Percentiles rank a stretch among this genome's conserved stretches.
These are phyloP conservation scores for Tetragonisca angustula DNA, from an alignment of 2,888 invertebrate genomes.

Conservation along the genomic window DNA sequence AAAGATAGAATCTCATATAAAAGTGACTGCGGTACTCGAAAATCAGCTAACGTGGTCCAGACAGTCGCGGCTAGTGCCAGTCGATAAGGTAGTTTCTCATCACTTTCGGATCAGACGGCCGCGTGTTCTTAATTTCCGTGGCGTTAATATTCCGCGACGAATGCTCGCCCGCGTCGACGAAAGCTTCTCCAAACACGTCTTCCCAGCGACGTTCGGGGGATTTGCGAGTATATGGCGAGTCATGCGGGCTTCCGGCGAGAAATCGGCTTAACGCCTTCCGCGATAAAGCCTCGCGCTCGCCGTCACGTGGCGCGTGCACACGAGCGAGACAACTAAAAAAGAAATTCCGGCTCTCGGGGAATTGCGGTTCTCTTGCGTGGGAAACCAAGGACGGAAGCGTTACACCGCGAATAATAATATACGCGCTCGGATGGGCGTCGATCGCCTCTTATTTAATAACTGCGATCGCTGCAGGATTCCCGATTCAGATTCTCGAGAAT, in stretches of 20 bases:
- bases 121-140: neutral
- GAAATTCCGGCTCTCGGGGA: neutral
- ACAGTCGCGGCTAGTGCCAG: too few species aligned
- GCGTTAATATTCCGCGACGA: neutral
- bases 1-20: too few species aligned
- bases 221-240: neutral
- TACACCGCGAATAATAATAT: neutral
- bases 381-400: neutral
- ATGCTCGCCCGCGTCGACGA: neutral
- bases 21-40: too few species aligned
- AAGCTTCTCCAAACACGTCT: neutral
- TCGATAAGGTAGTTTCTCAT: neutral
- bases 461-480: neutral
- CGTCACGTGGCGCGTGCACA: neutral
- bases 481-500: too few species aligned
- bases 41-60: too few species aligned
- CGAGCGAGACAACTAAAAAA: rapidly evolving
- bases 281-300: conserved; percentile 2
- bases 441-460: neutral
- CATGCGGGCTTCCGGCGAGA: neutral
- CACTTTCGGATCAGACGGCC: neutral
- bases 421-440: neutral
- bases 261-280: conserved; percentile 21
- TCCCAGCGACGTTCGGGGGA: neutral
- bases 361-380: neutral